Conservation (phyloP, 1,140 invertebrate species). For the Nixonia krombeini region DNA sequence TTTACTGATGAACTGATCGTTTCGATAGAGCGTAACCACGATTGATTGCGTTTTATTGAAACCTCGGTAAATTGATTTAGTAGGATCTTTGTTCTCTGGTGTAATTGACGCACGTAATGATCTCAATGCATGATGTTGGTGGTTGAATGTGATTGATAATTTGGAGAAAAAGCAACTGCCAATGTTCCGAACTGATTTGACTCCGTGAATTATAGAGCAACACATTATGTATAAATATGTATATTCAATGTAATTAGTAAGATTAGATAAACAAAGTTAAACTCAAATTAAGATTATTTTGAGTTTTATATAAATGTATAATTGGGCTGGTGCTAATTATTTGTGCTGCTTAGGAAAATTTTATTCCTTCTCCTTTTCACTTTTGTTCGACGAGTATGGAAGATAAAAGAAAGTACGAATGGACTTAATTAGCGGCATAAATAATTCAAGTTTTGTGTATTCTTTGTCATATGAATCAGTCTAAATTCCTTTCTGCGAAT, state of each 20-base stretch:
- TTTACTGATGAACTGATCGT: too few relatives aligned
- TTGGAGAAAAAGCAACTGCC: slow-evolving; percentile 16
- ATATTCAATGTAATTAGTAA: slow-evolving; percentile 42
- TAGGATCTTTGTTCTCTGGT: not conserved
- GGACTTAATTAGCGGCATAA: too few relatives aligned
- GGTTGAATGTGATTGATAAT: slow-evolving; percentile 6
- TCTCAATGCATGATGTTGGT: slow-evolving; percentile 52
- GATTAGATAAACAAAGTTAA: slow-evolving; percentile 22
- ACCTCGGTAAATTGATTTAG: not conserved
- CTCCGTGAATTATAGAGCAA: slow-evolving; percentile 44
- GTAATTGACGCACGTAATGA: too few relatives aligned
- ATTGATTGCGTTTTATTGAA: not conserved
- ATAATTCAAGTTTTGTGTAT: too few relatives aligned
- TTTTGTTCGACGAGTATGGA: too few relatives aligned
- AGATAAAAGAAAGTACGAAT: too few relatives aligned
- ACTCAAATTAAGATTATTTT: slow-evolving; percentile 27
- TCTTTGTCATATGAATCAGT: too few relatives aligned
- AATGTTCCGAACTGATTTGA: slow-evolving; percentile 56
- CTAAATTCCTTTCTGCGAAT: too few relatives aligned
- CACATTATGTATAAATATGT: slow-evolving; percentile 37
- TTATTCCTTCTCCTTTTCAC: slow-evolving; percentile 13
- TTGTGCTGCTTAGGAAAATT: slow-evolving; percentile 12
- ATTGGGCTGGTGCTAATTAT: slow-evolving; percentile 22
- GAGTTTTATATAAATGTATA: slow-evolving; percentile 7
- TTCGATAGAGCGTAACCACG: too few relatives aligned